Evolutionary conservation across 2,797 vertebrate genomes (phyloP), one percentile per base, ranked within the genome.

Genomic region (Synaphobranchus kaupii): DNA sequence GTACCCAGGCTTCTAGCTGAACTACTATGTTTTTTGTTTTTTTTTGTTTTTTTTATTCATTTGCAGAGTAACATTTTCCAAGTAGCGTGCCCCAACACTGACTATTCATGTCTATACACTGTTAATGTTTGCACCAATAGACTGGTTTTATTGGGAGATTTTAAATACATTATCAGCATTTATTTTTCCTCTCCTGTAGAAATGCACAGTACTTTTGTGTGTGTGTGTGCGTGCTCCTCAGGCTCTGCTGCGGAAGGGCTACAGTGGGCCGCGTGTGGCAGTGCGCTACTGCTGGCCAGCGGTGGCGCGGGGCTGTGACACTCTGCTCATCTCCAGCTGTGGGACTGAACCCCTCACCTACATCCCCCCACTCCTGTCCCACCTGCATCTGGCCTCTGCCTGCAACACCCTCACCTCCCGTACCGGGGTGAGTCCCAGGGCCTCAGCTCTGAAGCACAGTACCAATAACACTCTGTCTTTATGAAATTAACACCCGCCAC

Each of bases 251-350:
- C 90, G 66, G 91, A 94, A 90, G 39, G 93, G 91, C 0, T 94
- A 93, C 86, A 8, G 10, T 1, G 87, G 90, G 13, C 96, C 96
- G n/a, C 95, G 90, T 85, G 91, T 95, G 13, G 92, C 95, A 0
- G 95, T 98, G 54, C 91, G 96, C 8, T 96, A 97, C 93, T 96
- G 96, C 81, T 99, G 98, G 98, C 96, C 97, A 0, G 91, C 97
- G 5, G 92, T 98, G 89, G 96, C 96, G 0, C 93, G 90, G 54
- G 98, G 98, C 66, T 96, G 89, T 91, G 97, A 98, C 85, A 94
- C 96, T 0, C 2, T 98, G 15, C 91, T 97, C 44, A 90, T 99
- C 85, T 96, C 96, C 0, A 91, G 92, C 13, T 88, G 88, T 15
- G 96, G 95, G 28, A 94, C 95, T 0, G 93, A 97, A 90, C 98